phyloP scores from a whole-genome alignment of 2,888 invertebrate species.

The Pammene aurita region DNA sequence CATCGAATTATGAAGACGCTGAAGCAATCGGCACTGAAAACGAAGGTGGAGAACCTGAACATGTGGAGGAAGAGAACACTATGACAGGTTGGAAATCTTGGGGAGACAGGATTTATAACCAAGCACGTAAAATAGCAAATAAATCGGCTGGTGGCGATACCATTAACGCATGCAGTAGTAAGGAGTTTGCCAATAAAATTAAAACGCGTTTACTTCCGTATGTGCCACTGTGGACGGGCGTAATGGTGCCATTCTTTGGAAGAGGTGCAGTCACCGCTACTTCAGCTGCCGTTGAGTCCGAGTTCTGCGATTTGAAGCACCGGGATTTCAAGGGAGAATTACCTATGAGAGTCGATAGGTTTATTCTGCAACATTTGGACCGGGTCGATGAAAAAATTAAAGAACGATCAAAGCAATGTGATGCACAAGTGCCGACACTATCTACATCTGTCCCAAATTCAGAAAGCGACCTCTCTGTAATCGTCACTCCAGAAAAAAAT shows the following conservation, averaged over 20 bases:
- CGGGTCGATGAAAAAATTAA: constrained; percentile 14
- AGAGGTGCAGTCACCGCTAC: not conserved
- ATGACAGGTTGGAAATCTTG: not conserved
- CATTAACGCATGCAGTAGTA: constrained; percentile 20
- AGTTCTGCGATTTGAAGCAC: constrained; percentile 24
- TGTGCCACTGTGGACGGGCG: constrained; percentile 16
- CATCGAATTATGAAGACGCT: not conserved
- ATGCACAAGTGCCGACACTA: not conserved
- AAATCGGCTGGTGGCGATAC: constrained; percentile 12
- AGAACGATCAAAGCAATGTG: constrained; percentile 4
- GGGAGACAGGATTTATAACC: too few relatives aligned
- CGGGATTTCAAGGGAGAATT: constrained; percentile 12
- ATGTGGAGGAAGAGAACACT: not conserved
- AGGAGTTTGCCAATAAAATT: not conserved
- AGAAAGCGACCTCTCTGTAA: too few relatives aligned
- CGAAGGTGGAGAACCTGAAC: not conserved
- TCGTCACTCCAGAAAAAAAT: too few relatives aligned
- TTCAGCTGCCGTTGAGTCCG: constrained; percentile 20
- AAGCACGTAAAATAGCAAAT: not conserved
- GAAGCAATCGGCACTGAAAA: not conserved
- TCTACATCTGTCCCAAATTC: too few relatives aligned
- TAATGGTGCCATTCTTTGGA: constrained; percentile 25
- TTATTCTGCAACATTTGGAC: not conserved
- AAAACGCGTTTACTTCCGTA: constrained; percentile 24
- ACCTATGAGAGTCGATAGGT: constrained; percentile 22